Percentiles rank a stretch among this genome's conserved stretches.
phyloP scores from a whole-genome alignment of 1,140 invertebrate genomes.

The Chrysoperla carnea region DNA sequence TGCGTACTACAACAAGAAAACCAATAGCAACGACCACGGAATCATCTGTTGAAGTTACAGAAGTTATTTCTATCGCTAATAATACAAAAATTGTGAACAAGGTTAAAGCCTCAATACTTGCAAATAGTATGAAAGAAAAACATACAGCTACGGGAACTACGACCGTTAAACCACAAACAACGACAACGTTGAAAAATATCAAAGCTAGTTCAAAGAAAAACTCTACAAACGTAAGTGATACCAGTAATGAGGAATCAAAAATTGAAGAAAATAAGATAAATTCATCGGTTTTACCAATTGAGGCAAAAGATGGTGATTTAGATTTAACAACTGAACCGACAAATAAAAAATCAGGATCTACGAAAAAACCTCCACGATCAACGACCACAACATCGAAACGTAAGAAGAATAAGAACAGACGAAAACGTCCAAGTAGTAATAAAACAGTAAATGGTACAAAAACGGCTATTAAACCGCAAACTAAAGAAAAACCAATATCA shows the following conservation, averaged over 20 bases:
- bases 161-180: slow-evolving; percentile 8
- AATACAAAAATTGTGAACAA: slow-evolving; percentile 6
- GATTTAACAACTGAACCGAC: slow-evolving; percentile 30
- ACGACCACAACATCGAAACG: slow-evolving; percentile 19
- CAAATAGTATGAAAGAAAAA: slow-evolving; percentile 8
- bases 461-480: slow-evolving; percentile 20
- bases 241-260: slow-evolving; percentile 8
- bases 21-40: slow-evolving; percentile 15
- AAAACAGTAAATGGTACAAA: slow-evolving; percentile 30
- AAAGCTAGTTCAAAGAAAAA: slow-evolving; percentile 13
- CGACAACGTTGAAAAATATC: slow-evolving; percentile 8
- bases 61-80: slow-evolving; percentile 3
- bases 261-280: slow-evolving; percentile 6
- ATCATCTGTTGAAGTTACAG: slow-evolving; percentile 5
- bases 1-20: slow-evolving; percentile 11
- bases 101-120: slow-evolving; percentile 13
- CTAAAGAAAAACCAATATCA: slow-evolving; percentile 34
- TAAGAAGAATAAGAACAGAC: slow-evolving; percentile 40
- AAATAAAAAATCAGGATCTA: slow-evolving; percentile 20
- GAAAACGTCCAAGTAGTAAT: slow-evolving; percentile 29
- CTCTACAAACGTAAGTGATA: slow-evolving; percentile 4
- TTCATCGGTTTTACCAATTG: slow-evolving; percentile 12
- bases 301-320: slow-evolving; percentile 35
- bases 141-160: slow-evolving; percentile 11
- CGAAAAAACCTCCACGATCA: slow-evolving; percentile 21